Conservation (phyloP, 1,140 invertebrate genomes). For the Drosophila ogumai region DNA sequence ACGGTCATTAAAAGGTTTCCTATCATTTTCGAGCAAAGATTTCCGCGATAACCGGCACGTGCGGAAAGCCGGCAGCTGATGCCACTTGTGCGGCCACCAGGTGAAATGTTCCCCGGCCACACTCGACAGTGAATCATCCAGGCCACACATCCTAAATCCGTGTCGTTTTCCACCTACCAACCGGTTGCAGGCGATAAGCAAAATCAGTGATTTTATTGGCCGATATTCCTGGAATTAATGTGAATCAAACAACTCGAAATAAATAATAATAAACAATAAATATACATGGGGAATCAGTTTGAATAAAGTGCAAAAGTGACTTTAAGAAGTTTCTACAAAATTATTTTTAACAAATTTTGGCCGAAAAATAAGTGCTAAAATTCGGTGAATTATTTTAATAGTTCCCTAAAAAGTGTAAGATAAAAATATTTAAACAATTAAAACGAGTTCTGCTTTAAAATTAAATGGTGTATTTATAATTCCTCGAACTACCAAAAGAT, state of each 20-base stretch:
- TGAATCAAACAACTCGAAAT: not conserved
- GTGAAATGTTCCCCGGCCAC: conserved; percentile 25
- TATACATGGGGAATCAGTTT: not conserved
- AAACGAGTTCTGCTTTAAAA: not conserved
- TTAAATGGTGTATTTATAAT: not conserved
- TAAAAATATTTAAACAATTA: not conserved
- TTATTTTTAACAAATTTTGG: not conserved
- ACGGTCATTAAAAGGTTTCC: conserved; percentile 52
- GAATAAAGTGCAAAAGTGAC: not conserved
- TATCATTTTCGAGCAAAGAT: conserved; percentile 32
- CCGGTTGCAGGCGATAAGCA: conserved; percentile 30
- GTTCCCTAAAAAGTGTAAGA: not conserved
- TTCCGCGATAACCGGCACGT: conserved; percentile 52
- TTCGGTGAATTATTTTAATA: not conserved
- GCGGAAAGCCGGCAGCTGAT: conserved; percentile 16
- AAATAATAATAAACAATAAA: not conserved
- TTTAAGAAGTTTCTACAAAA: not conserved
- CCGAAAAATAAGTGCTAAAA: not conserved
- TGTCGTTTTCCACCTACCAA: conserved; percentile 26
- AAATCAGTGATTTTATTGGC: conserved; percentile 11
- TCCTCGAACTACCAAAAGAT: not conserved
- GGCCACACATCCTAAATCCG: conserved; percentile 45
- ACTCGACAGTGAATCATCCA: conserved; percentile 32
- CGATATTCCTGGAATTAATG: conserved; percentile 20
- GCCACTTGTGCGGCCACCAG: conserved; percentile 26